A percentile compares a stretch with the other conserved stretches of the same genome.
phyloP scores from a whole-genome alignment of 1,140 invertebrate genomes.

The Ruditapes philippinarum region DNA sequence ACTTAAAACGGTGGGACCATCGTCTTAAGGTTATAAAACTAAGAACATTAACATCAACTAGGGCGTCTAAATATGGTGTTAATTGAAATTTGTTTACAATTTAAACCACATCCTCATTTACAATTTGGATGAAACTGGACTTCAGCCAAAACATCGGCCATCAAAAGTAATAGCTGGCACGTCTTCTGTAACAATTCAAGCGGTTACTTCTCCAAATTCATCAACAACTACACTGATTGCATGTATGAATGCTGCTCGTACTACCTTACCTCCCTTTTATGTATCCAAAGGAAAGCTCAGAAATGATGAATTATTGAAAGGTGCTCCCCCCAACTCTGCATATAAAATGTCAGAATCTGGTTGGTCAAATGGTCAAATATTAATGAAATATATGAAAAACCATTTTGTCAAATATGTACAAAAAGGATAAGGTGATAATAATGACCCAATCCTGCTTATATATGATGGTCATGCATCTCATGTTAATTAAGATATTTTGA shows the following conservation, averaged over 20 bases:
- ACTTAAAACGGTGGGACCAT: not conserved
- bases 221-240: slow-evolving; percentile 26
- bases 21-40: not conserved
- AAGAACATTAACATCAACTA: slow-evolving; percentile 13
- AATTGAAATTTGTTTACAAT: slow-evolving; percentile 5
- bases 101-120: slow-evolving; percentile 23
- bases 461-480: not conserved
- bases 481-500: too few species aligned
- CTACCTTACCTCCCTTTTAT: slow-evolving; percentile 4
- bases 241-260: slow-evolving; percentile 28
- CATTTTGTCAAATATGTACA: slow-evolving; percentile 35
- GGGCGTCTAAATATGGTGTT: slow-evolving; percentile 3
- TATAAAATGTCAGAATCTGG: slow-evolving; percentile 7
- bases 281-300: not conserved
- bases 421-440: slow-evolving; percentile 10
- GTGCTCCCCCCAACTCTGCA: not conserved
- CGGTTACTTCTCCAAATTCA: slow-evolving; percentile 15
- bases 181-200: not conserved
- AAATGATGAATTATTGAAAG: slow-evolving; percentile 19
- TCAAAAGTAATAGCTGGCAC: slow-evolving; percentile 17
- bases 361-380: slow-evolving; percentile 15
- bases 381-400: not conserved
- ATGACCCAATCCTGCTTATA: not conserved
- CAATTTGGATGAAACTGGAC: slow-evolving; percentile 8
- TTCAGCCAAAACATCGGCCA: slow-evolving; percentile 32